Evolutionary conservation across 2,797 vertebrate species (phyloP), one percentile per base, ranked within the genome.

Genomic region (Eleutherodactylus coqui): DNA sequence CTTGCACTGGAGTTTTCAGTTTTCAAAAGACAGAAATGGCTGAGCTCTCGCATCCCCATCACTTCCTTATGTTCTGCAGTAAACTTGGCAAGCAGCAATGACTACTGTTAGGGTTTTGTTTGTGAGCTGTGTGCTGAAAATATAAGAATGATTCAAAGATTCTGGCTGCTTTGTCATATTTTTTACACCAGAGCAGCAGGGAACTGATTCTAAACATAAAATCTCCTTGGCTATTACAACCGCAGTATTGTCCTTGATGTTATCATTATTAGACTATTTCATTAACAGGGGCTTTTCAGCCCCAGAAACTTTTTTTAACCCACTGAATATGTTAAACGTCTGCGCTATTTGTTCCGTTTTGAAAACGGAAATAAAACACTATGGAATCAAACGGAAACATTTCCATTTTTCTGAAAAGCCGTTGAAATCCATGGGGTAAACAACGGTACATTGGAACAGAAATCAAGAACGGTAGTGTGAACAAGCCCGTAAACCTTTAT

Each of bases 101-200:
- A 70, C 67, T 70, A 43, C 67, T 70, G 38, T 41, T 41, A 6
- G 67, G 67, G 67, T 70, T 70, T 70, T 70, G 67, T 70, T 43
- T 70, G 36, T n/a, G 67, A 70, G 36, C 36, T 70, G 36, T 43
- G 36, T 70, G 36, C 21, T 41, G 67, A n/a, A 70, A 70, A n/a
- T 70, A 70, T 43, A 43, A 70, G 11, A 41, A 70, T 70, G 67
- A 70, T 70, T 70, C 36, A 41, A 70, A 70, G 67, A 43, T 70
- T 43, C 10, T 70, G 67, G 36, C 36, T 21, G 0, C 2, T 5
- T 21, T 13, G 4, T 60, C 1, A 10, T 3, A 14, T 38, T 67
- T 36, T 34, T 34, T 34, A 34, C 10, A 24, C 19, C 34, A n/a
- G n/a, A 43, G 38, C 21, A 24, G 36, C 38, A 41, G 21, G 43